Base-by-base conservation (phyloP, 2,888 invertebrate genomes). In the Alviniconcha strummeri region DNA sequence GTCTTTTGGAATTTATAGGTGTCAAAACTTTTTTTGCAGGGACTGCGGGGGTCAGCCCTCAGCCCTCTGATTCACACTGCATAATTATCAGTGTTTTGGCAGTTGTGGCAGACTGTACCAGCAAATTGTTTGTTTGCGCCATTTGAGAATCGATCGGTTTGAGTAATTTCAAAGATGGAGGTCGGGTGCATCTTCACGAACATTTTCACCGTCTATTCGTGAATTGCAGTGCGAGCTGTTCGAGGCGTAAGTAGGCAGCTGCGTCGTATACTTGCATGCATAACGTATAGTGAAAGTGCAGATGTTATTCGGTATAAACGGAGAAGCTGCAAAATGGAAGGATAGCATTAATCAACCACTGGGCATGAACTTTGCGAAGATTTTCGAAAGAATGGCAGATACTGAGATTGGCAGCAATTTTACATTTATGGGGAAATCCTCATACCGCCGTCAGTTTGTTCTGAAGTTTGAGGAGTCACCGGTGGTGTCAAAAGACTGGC, bases 371-470 rank as follows among this genome's bases (percentile, higher is more conserved):
- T 57, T 77, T n/a, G 54, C 55, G n/a, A 77, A 77, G 77, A 77
- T 77, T 77, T 77, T 77, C 56, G 77, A 77, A 77, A 77, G 77
- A 77, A 77, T 77, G 77, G 56, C 57, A 60, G 57, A 57, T 15
- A 56, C 5, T n/a, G 72, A 72, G 17, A 19, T 9, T 1, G n/a
- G n/a, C 19, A 9, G 72, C n/a, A 17, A n/a, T 60, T 8, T 60
- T 8, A 60, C 60, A 60, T 60, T 60, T 60, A 60, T 60, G 60
- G 8, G 60, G 60, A 60, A 60, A 60, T 60, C 60, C 60, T 60
- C 60, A 8, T 11, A 60, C 60, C 8, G 8, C 13, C 60, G 8
- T 60, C 60, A 13, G 13, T 8, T 60, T 60, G 60, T 60, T 60
- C 9, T 72, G 15, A n/a, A 19, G 72, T n/a, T 19, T 72, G 17